phyloP scores from a whole-genome alignment of 2,888 invertebrate species.

The Xanthostigma xanthostigma region DNA sequence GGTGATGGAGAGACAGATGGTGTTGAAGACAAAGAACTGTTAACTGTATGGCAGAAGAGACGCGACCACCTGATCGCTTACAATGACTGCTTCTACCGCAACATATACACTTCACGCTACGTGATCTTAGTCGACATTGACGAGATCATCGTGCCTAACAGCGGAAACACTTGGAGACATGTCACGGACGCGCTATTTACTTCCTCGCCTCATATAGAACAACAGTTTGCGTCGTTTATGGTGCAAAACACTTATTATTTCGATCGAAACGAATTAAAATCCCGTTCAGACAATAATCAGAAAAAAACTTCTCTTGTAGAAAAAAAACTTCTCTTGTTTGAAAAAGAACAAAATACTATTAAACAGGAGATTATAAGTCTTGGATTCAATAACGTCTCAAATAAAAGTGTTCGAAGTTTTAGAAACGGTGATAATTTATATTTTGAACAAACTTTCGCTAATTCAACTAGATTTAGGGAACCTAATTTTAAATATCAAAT shows the following conservation, averaged over 20 bases:
- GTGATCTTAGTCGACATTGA: constrained; percentile 58
- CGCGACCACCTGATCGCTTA: constrained; percentile 58
- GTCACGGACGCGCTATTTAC: constrained; percentile 34
- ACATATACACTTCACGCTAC: constrained; percentile 45
- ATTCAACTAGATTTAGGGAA: too few relatives aligned
- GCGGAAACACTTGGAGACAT: constrained; percentile 38
- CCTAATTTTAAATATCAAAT: too few relatives aligned
- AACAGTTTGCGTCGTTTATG: constrained; percentile 38
- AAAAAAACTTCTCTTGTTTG: neutral
- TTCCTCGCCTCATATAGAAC: constrained; percentile 9
- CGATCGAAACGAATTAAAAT: constrained; percentile 21
- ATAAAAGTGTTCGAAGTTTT: too few relatives aligned
- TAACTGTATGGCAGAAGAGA: constrained; percentile 46
- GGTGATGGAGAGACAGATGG: too few relatives aligned
- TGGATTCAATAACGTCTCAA: too few relatives aligned
- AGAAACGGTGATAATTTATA: too few relatives aligned
- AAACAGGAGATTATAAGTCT: too few relatives aligned
- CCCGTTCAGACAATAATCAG: constrained; percentile 14
- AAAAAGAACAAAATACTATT: too few relatives aligned
- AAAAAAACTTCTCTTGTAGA: constrained; percentile 9
- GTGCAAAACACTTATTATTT: constrained; percentile 57
- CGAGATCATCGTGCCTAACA: constrained; percentile 54
- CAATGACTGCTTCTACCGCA: constrained; percentile 64
- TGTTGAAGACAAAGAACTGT: too few relatives aligned
- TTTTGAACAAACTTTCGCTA: too few relatives aligned